Evolutionary conservation across 2,888 invertebrate species (phyloP).

Genomic region (Lithophane ornitopus): DNA sequence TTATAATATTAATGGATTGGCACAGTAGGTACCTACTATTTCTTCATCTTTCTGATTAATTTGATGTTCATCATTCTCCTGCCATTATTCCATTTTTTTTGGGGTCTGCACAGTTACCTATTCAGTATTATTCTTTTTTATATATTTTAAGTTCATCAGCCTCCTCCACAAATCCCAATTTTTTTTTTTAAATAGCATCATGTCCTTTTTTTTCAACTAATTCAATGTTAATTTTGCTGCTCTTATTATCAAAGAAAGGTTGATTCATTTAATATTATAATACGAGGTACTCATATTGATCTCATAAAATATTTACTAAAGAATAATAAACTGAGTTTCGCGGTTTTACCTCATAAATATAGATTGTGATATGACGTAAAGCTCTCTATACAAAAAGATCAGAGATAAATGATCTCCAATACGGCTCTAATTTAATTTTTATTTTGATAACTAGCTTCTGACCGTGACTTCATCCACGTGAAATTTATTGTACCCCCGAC

Average conservation of each 20-base stretch:
- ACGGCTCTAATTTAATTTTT: background rate
- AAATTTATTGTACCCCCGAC: too few species aligned
- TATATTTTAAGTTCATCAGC: background rate
- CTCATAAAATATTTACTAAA: slow-evolving; percentile 43
- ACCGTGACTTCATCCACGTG: too few species aligned
- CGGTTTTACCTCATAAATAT: slow-evolving; percentile 35
- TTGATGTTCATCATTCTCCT: background rate
- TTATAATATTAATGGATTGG: too few species aligned
- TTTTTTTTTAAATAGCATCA: background rate
- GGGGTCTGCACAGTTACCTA: background rate
- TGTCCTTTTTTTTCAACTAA: too few species aligned
- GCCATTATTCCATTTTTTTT: background rate
- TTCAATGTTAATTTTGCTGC: background rate
- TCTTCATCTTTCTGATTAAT: background rate
- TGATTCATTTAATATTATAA: slow-evolving; percentile 3
- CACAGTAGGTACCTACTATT: background rate
- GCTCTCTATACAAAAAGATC: background rate
- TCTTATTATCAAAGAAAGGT: background rate
- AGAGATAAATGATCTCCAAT: slow-evolving; percentile 5
- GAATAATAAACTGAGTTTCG: slow-evolving; percentile 30
- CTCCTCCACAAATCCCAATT: background rate
- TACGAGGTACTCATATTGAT: slow-evolving; percentile 18
- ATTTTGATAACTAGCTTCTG: background rate
- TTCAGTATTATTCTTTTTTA: background rate
- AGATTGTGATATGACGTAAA: slow-evolving; percentile 13